These are phyloP conservation scores for Erythrocebus patas DNA, from an alignment of 2,113 vertebrate species.

Conservation along the genomic window DNA sequence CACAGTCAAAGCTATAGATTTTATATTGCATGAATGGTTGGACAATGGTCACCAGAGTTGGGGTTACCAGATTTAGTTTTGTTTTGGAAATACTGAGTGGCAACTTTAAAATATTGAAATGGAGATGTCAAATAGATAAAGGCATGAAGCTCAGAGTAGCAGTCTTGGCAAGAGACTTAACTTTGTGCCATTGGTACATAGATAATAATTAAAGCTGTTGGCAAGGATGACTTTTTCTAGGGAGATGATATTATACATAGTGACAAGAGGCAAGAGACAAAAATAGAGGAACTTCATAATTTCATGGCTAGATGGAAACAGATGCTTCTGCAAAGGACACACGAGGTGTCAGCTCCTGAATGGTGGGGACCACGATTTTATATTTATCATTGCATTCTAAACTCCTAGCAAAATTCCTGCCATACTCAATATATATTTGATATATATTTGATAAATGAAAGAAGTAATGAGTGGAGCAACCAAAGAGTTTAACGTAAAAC, in stretches of 20 bases:
- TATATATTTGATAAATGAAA: background rate
- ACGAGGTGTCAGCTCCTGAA: background rate
- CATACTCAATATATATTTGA: background rate
- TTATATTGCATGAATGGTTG: background rate
- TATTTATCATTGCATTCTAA: background rate
- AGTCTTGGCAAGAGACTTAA: background rate
- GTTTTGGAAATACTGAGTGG: background rate
- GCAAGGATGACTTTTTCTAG: background rate
- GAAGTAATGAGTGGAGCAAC: background rate
- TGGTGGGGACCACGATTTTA: background rate
- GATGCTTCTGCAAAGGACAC: background rate
- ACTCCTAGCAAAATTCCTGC: background rate
- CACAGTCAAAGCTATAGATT: background rate
- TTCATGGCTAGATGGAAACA: background rate
- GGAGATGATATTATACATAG: background rate
- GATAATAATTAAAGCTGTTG: background rate
- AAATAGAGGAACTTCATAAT: background rate
- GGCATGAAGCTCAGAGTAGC: background rate
- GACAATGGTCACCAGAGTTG: background rate
- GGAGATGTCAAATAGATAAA: background rate
- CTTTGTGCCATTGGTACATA: background rate
- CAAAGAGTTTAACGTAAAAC: background rate
- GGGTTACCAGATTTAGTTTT: background rate
- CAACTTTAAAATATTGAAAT: background rate
- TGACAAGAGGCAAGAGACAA: background rate